A percentile compares a stretch with the other conserved stretches of the same genome.
phyloP scores from a whole-genome alignment of 2,888 invertebrate genomes.

The Synergus umbraculus region DNA sequence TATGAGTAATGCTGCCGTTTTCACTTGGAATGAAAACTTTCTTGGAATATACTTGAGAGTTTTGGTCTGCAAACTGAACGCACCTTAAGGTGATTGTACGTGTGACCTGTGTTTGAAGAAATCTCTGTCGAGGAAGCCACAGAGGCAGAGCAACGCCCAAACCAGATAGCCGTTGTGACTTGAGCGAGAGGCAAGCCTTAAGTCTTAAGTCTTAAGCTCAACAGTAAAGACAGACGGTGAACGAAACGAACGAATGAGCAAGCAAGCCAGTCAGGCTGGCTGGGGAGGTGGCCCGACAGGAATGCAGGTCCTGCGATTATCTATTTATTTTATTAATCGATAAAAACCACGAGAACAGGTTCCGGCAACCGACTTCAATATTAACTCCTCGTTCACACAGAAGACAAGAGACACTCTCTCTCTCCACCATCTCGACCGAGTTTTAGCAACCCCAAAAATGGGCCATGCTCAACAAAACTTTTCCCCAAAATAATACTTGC shows the following conservation, averaged over 20 bases:
- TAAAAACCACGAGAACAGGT: slow-evolving; percentile 71
- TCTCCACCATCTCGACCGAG: slow-evolving; percentile 42
- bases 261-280: slow-evolving; percentile 55
- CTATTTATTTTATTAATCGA: slow-evolving; percentile 73
- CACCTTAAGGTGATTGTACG: slow-evolving; percentile 1
- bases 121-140: slow-evolving; percentile 46
- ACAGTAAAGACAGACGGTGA: slow-evolving; percentile 12
- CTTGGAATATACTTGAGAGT: slow-evolving; percentile 7
- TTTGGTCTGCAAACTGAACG: not conserved
- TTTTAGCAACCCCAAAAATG: slow-evolving; percentile 13
- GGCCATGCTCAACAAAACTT: not conserved
- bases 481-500: not conserved
- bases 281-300: slow-evolving; percentile 62
- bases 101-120: slow-evolving; percentile 42
- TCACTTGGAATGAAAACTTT: not conserved
- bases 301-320: slow-evolving; percentile 71
- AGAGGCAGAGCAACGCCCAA: slow-evolving; percentile 57
- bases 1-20: not conserved
- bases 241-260: slow-evolving; percentile 32
- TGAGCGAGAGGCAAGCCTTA: slow-evolving; percentile 40
- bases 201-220: slow-evolving; percentile 2
- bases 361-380: slow-evolving; percentile 64
- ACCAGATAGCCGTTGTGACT: slow-evolving; percentile 54
- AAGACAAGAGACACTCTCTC: slow-evolving; percentile 48
- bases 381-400: slow-evolving; percentile 46